Evolutionary conservation across 37 sponge, comb jelly and placozoan genomes (phyloP).

Genomic region (Haliclona indistincta): DNA sequence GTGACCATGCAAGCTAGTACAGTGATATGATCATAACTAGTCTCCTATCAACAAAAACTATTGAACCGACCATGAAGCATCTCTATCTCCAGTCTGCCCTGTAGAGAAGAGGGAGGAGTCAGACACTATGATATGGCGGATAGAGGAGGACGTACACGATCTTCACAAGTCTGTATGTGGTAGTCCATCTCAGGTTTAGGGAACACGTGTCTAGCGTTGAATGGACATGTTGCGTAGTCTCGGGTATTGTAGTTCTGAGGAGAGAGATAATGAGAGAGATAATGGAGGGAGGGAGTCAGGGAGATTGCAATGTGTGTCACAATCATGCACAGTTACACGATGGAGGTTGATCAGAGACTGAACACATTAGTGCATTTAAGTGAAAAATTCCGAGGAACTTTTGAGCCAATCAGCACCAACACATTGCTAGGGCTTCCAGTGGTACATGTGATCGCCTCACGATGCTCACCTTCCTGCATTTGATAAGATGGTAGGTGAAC

Average conservation of each 20-base stretch:
- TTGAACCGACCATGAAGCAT: constrained; percentile 3
- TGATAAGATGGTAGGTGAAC: constrained; percentile 84
- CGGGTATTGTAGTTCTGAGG: constrained; percentile 22
- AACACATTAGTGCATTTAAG: no score
- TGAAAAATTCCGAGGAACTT: neutral
- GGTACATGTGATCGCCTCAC: neutral
- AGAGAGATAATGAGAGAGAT: neutral
- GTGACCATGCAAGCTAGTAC: no score
- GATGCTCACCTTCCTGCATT: constrained; percentile 69
- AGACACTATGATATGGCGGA: neutral
- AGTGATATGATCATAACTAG: no score
- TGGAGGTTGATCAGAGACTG: no score
- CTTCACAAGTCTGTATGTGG: constrained; percentile 45
- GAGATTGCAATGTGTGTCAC: neutral
- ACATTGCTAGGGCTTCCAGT: neutral
- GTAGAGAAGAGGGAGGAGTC: neutral
- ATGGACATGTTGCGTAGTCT: constrained; percentile 56
- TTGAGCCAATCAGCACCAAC: neutral
- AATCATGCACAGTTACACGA: neutral
- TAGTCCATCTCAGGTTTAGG: constrained; percentile 34
- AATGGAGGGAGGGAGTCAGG: neutral
- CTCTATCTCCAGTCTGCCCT: constrained; percentile 19
- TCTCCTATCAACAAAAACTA: no score
- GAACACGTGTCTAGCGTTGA: constrained; percentile 73
- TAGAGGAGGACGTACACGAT: constrained; percentile 11